A percentile compares a stretch with the other conserved stretches of the same genome.
These are phyloP conservation scores for Drosophila conformis DNA, from an alignment of 2,888 invertebrate species.

Conservation along the genomic window DNA sequence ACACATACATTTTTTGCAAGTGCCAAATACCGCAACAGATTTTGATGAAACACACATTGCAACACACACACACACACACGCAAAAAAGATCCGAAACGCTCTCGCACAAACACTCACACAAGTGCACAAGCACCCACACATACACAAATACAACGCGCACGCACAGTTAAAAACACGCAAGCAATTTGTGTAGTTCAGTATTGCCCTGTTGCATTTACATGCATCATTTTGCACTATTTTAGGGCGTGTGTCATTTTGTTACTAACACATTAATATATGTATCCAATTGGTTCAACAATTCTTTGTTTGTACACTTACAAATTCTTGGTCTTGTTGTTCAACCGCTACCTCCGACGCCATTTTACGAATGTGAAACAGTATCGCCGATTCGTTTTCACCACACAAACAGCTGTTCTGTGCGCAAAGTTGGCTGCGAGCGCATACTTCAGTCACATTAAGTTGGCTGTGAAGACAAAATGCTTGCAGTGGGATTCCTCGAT, in stretches of 20 bases:
- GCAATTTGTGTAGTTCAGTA: conserved; percentile 40
- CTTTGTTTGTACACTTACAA: conserved; percentile 58
- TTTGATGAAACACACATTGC: conserved; percentile 48
- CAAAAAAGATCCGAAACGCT: conserved; percentile 21
- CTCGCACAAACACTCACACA: conserved; percentile 30
- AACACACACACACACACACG: conserved; percentile 30
- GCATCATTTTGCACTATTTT: conserved; percentile 23
- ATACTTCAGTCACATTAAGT: conserved; percentile 30
- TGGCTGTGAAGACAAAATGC: conserved; percentile 10
- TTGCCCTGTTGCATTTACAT: conserved; percentile 27
- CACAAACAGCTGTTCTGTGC: conserved; percentile 50
- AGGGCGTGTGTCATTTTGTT: conserved; percentile 37
- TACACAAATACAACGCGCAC: conserved; percentile 10
- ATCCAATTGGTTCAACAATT: conserved; percentile 52
- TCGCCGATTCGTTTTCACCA: conserved; percentile 56
- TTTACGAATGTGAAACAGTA: conserved; percentile 64
- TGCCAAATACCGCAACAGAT: conserved; percentile 48
- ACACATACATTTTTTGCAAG: conserved; percentile 19
- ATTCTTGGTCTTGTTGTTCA: conserved; percentile 66
- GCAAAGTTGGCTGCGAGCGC: conserved; percentile 52
- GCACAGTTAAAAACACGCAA: conserved; percentile 60
- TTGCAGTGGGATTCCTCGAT: background rate
- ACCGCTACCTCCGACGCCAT: conserved; percentile 69
- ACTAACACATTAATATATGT: conserved; percentile 30
- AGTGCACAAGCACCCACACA: conserved; percentile 22